Evolutionary conservation across 64 coral and sea anemone species (phyloP).

Genomic region (Montipora capricornis): DNA sequence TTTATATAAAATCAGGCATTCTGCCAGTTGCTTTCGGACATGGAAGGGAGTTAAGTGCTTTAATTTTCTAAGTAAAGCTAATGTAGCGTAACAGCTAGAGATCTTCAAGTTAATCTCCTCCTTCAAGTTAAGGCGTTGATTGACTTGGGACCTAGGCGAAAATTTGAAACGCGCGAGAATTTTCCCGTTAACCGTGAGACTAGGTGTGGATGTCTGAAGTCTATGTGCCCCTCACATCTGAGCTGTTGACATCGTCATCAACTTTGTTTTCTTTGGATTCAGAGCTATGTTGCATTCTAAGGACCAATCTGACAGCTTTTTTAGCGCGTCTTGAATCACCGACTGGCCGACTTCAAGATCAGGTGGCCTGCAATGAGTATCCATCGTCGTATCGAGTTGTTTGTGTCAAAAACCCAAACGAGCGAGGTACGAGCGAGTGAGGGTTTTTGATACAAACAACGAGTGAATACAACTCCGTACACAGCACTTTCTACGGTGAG

Average conservation of each 20-base stretch:
- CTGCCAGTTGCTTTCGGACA: no score
- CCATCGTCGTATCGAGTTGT: constrained; percentile 21
- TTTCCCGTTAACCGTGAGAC: constrained; percentile 7
- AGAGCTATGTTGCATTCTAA: constrained; percentile 1
- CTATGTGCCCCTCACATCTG: neutral
- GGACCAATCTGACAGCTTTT: constrained; percentile 39
- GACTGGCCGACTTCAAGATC: neutral
- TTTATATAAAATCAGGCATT: no score
- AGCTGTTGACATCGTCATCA: constrained; percentile 13
- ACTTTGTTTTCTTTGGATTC: constrained; percentile 50
- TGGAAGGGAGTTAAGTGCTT: no score
- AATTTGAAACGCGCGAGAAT: neutral
- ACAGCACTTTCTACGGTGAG: no score
- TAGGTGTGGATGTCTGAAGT: neutral
- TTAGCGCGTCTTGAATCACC: constrained; percentile 14
- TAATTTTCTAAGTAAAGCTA: no score
- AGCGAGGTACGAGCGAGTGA: no score
- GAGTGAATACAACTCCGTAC: no score
- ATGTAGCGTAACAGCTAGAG: no score
- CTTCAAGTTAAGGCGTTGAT: constrained; percentile 13
- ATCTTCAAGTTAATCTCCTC: neutral
- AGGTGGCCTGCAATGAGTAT: neutral
- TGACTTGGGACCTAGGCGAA: neutral
- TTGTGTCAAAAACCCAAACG: no score
- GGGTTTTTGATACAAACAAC: no score